Conservation (phyloP, 2,888 invertebrate genomes). For the Odontocolon sp. region DNA sequence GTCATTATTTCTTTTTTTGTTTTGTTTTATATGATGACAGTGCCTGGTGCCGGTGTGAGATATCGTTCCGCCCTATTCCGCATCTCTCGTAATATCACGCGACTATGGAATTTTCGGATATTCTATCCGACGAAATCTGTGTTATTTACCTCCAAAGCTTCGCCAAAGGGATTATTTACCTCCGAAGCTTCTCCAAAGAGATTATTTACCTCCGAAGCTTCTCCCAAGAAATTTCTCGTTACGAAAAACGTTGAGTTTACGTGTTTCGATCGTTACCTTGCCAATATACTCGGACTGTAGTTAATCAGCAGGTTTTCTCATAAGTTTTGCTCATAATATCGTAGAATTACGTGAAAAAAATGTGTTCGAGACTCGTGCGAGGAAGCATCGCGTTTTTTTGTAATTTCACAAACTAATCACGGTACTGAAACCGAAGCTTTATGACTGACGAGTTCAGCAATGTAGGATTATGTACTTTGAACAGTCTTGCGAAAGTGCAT, state of each 20-base stretch:
- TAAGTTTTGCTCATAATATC: slow-evolving; percentile 6
- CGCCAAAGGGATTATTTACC: no score
- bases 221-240: not conserved
- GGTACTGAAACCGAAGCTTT: not conserved
- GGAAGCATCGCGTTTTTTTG: slow-evolving; percentile 13
- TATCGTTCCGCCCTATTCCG: slow-evolving; percentile 13
- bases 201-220: no score
- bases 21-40: slow-evolving; percentile 18
- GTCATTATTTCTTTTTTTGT: slow-evolving; percentile 19
- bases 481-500: slow-evolving; percentile 11
- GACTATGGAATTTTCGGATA: not conserved
- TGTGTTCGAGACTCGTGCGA: not conserved
- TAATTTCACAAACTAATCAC: slow-evolving; percentile 28
- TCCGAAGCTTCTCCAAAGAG: no score
- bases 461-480: not conserved
- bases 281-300: slow-evolving; percentile 7
- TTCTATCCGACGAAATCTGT: not conserved
- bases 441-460: slow-evolving; percentile 11
- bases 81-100: slow-evolving; percentile 29
- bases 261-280: not conserved
- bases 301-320: slow-evolving; percentile 2
- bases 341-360: slow-evolving; percentile 11
- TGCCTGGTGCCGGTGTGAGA: slow-evolving; percentile 35
- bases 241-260: no score
- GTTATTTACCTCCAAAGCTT: not conserved